These are phyloP conservation scores for Oncorhynchus tshawytscha DNA, from an alignment of 2,113 vertebrate species.

Conservation along the genomic window DNA sequence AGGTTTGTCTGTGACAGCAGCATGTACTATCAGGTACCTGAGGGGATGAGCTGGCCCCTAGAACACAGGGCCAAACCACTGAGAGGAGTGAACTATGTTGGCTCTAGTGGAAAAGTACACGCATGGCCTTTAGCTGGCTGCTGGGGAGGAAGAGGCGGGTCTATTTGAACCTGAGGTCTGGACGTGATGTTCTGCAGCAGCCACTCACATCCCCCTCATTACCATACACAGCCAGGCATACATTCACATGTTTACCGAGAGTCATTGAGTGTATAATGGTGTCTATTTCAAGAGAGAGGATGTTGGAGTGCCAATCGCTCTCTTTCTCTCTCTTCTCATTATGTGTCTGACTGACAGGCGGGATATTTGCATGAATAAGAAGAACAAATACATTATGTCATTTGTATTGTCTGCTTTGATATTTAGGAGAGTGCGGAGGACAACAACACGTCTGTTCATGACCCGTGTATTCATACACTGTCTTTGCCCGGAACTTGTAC, in stretches of 20 bases:
- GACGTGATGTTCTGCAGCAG: slow-evolving; percentile 60
- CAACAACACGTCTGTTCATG: slow-evolving; percentile 7
- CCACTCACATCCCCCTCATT: slow-evolving; percentile 54
- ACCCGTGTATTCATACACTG: slow-evolving; percentile 20
- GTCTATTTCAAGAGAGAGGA: slow-evolving; percentile 44
- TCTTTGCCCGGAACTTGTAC: slow-evolving; percentile 33
- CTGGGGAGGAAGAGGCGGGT: slow-evolving; percentile 60
- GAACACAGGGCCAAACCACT: neutral
- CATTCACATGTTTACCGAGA: slow-evolving; percentile 36
- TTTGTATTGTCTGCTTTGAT: slow-evolving; percentile 50
- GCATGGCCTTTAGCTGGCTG: slow-evolving; percentile 42
- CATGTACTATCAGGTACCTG: too few species aligned
- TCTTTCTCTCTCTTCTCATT: slow-evolving; percentile 52
- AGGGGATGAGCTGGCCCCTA: too few species aligned
- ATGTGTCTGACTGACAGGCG: slow-evolving; percentile 53
- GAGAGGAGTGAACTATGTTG: neutral
- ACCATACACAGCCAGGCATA: slow-evolving; percentile 33
- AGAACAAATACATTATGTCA: slow-evolving; percentile 60
- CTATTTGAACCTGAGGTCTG: slow-evolving; percentile 52
- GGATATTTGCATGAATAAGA: slow-evolving; percentile 62
- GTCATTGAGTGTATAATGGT: slow-evolving; percentile 30
- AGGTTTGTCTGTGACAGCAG: too few species aligned
- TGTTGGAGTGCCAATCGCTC: neutral
- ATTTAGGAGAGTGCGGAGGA: slow-evolving; percentile 45
- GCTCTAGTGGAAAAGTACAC: neutral